Conservation (phyloP, 2,888 invertebrate genomes). For the Beris chalybata region DNA sequence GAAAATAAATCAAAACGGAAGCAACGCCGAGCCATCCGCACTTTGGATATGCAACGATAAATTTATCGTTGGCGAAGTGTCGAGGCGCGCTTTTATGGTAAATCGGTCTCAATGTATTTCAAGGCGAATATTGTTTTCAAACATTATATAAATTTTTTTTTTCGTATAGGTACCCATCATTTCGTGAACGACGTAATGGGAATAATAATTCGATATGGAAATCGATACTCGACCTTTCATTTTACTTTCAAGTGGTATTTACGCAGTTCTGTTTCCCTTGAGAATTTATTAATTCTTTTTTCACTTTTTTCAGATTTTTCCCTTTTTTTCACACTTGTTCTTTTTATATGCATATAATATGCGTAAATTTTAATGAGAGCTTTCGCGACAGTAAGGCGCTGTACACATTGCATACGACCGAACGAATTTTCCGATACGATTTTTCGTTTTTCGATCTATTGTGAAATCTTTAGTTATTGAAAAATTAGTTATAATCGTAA, state of each 20-base stretch:
- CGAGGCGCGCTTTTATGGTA: conserved; percentile 8
- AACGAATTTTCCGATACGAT: no score
- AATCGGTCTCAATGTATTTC: conserved; percentile 18
- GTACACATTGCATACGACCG: no score
- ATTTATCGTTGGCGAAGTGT: not conserved
- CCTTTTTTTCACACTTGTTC: conserved; percentile 14
- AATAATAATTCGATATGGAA: not conserved
- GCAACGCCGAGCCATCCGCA: conserved; percentile 4
- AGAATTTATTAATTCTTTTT: not conserved
- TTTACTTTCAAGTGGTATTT: conserved; percentile 28
- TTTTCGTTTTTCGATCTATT: no score
- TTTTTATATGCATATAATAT: conserved; percentile 1
- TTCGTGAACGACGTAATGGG: not conserved
- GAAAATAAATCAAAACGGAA: conserved; percentile 22
- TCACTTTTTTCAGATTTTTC: conserved; percentile 2
- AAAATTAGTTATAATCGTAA: no score
- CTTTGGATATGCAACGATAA: not conserved
- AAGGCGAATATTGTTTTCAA: conserved; percentile 19
- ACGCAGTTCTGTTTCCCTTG: conserved; percentile 28
- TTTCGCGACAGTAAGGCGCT: no score
- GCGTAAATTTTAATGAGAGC: not conserved
- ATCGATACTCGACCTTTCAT: conserved; percentile 22
- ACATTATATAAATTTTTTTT: conserved; percentile 1
- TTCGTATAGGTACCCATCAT: not conserved
- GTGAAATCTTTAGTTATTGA: no score